A percentile compares a stretch with the other conserved stretches of the same genome.
These are phyloP conservation scores for Jacana jacana DNA, from an alignment of 2,113 vertebrate species.

Conservation along the genomic window DNA sequence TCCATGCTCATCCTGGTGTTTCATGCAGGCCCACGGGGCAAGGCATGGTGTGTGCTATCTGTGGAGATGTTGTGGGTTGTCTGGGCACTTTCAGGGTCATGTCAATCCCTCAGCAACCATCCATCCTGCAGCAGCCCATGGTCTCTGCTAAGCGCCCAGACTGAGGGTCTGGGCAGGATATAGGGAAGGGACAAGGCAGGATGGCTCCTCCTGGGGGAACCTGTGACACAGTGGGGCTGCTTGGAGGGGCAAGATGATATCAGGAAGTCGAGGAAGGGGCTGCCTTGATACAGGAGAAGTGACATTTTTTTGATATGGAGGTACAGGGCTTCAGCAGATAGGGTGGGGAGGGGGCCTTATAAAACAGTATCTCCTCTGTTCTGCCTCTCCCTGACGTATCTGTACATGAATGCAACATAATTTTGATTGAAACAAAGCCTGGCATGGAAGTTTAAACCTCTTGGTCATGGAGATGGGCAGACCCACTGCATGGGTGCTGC, in stretches of 20 bases:
- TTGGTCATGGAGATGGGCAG: not conserved
- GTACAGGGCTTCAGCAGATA: not conserved
- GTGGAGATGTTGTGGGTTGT: not conserved
- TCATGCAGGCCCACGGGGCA: too few species aligned
- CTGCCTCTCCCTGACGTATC: not conserved
- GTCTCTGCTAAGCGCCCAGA: not conserved
- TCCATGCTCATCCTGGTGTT: accelerated
- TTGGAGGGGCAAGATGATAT: not conserved
- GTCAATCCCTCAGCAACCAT: too few species aligned
- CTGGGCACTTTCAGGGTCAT: not conserved
- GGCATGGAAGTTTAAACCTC: not conserved
- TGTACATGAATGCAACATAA: not conserved
- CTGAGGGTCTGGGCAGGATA: accelerated
- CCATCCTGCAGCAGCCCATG: not conserved
- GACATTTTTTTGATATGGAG: not conserved
- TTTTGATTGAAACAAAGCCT: not conserved
- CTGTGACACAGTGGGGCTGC: accelerated
- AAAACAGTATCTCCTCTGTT: not conserved
- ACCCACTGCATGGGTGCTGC: not conserved
- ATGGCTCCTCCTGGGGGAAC: not conserved
- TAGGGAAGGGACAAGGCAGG: not conserved
- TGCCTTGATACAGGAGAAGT: not conserved
- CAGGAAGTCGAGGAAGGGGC: not conserved
- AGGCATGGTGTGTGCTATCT: not conserved
- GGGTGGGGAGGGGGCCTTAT: not conserved